Evolutionary conservation across 2,113 vertebrate genomes (phyloP).

Genomic region (Cichladusa arquata): DNA sequence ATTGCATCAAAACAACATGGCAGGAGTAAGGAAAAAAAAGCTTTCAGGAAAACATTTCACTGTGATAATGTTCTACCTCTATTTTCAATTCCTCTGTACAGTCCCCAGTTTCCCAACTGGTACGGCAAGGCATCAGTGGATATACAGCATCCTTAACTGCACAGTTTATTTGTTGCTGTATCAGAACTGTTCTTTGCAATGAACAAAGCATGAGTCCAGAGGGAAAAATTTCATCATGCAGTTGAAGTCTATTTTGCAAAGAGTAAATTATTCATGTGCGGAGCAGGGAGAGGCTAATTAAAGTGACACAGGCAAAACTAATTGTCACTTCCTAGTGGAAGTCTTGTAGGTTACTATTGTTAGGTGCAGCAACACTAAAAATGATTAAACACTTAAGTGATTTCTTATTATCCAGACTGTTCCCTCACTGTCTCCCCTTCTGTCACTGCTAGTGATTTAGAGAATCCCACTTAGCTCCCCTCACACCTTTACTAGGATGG

Average conservation of each 20-base stretch:
- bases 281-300: not conserved
- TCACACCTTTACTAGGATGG: not conserved
- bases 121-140: not conserved
- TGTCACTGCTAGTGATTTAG: not conserved
- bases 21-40: not conserved
- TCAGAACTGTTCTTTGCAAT: not conserved
- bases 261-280: constrained; percentile 15
- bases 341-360: not conserved
- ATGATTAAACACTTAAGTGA: not conserved
- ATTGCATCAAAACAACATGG: not conserved
- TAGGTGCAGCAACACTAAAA: not conserved
- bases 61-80: not conserved
- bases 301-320: not conserved
- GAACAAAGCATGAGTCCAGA: not conserved
- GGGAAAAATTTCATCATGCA: not conserved
- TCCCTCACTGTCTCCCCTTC: not conserved
- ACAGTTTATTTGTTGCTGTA: not conserved
- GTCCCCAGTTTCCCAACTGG: not conserved
- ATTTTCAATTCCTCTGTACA: not conserved
- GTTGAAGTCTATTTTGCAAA: not conserved
- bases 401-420: not conserved
- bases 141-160: not conserved
- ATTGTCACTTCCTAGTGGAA: not conserved
- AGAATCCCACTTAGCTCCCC: not conserved
- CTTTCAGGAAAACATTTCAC: not conserved